Percentiles rank a stretch among this genome's conserved stretches.
phyloP scores from a whole-genome alignment of 1,140 invertebrate species.

The Drosophila leontia region DNA sequence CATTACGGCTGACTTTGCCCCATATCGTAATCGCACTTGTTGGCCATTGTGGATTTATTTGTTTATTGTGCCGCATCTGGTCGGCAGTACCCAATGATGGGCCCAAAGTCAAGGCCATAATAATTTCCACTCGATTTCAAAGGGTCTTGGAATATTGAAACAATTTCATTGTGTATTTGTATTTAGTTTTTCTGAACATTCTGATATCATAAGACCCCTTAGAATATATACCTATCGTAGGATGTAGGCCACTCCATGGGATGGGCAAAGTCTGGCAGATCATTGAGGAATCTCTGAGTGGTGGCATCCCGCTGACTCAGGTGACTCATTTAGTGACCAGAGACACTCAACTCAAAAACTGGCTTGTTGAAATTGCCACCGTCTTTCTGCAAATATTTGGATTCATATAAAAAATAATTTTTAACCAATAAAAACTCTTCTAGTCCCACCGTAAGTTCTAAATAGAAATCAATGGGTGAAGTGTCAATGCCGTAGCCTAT shows the following conservation, averaged over 20 bases:
- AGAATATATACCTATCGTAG: constrained; percentile 42
- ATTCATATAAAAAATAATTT: background rate
- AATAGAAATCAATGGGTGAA: constrained; percentile 87
- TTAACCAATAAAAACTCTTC: background rate
- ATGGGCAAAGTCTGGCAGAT: constrained; percentile 59
- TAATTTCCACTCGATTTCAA: background rate
- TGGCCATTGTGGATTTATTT: constrained; percentile 36
- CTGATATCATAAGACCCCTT: background rate
- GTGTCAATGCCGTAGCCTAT: constrained; percentile 87
- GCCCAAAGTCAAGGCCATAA: constrained; percentile 17
- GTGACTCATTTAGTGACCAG: constrained; percentile 58
- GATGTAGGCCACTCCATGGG: constrained; percentile 68
- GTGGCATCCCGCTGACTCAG: constrained; percentile 41
- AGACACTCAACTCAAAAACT: constrained; percentile 49
- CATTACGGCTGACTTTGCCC: constrained; percentile 37
- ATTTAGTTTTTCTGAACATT: background rate
- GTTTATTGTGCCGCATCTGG: constrained; percentile 34
- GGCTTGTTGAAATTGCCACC: constrained; percentile 56
- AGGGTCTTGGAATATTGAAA: background rate
- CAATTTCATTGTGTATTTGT: background rate
- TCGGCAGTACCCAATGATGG: constrained; percentile 7
- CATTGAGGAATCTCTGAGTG: constrained; percentile 43
- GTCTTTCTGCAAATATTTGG: constrained; percentile 85
- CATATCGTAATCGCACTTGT: constrained; percentile 32
- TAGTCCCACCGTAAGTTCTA: constrained; percentile 83